Conservation (phyloP, 2,797 vertebrate genomes). For the Paramormyrops hopkinsi region DNA sequence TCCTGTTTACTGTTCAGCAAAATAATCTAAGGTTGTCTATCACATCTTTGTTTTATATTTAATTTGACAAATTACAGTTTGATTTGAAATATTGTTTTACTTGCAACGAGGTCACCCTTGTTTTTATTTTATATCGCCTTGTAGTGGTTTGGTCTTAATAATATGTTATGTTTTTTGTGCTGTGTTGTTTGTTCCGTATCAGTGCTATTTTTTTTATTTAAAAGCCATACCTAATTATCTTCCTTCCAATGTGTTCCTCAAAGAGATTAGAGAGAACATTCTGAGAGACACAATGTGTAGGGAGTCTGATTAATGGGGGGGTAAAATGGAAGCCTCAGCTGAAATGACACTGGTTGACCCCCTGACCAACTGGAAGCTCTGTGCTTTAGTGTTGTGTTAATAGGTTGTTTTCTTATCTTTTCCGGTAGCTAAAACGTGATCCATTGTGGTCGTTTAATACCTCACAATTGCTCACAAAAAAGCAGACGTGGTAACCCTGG, state of each 20-base stretch:
- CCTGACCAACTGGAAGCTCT: not conserved
- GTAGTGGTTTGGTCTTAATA: not conserved
- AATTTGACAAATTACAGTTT: not conserved
- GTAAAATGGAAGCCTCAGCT: not conserved
- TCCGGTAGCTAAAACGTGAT: not conserved
- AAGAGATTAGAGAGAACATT: not conserved
- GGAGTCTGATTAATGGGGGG: not conserved
- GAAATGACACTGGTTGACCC: not conserved
- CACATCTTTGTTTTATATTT: not conserved
- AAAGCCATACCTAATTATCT: not conserved
- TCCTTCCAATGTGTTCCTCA: not conserved
- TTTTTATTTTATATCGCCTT: not conserved
- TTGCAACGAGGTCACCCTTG: not conserved
- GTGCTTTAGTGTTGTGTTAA: not conserved
- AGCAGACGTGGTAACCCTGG: not conserved
- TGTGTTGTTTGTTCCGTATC: not conserved
- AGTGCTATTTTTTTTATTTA: not conserved
- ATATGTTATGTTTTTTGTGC: not conserved
- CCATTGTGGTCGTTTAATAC: not conserved
- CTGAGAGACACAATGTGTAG: not conserved
- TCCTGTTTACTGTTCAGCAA: not conserved
- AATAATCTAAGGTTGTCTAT: not conserved
- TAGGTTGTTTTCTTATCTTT: not conserved
- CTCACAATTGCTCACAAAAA: not conserved
- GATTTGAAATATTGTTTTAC: not conserved